Evolutionary conservation across 92 coral and sea anemone genomes (phyloP).

Genomic region (Epizoanthus stellaris): DNA sequence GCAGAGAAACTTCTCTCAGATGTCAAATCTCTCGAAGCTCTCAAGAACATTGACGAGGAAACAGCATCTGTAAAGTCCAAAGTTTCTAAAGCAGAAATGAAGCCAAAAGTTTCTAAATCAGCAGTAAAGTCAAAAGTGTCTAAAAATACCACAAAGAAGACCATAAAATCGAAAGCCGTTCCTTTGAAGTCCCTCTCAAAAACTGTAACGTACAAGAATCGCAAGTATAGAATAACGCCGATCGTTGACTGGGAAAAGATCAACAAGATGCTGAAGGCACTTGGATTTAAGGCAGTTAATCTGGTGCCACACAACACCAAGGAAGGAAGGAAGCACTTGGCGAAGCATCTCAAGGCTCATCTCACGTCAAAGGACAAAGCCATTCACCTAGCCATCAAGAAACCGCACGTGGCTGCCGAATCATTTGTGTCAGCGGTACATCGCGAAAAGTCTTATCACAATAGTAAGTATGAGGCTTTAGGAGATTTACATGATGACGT

Average conservation of each 20-base stretch:
- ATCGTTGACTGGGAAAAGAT: slow-evolving; percentile 90
- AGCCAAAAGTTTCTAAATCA: slow-evolving; percentile 44
- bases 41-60: slow-evolving; percentile 42
- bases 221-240: slow-evolving; percentile 88
- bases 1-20: slow-evolving; percentile 84
- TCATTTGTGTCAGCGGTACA: slow-evolving; percentile 85
- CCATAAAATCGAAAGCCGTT: slow-evolving; percentile 62
- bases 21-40: slow-evolving; percentile 73
- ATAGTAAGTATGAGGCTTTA: slow-evolving; percentile 53
- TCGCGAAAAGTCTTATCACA: slow-evolving; percentile 79
- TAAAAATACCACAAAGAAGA: slow-evolving; percentile 37
- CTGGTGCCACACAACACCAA: slow-evolving; percentile 82
- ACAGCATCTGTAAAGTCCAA: slow-evolving; percentile 27
- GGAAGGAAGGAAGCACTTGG: slow-evolving; percentile 66
- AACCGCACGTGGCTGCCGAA: slow-evolving; percentile 73
- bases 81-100: slow-evolving; percentile 27
- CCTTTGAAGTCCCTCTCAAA: slow-evolving; percentile 83
- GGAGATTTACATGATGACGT: no score
- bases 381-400: slow-evolving; percentile 18
- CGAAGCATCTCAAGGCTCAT: slow-evolving; percentile 77
- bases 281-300: slow-evolving; percentile 89
- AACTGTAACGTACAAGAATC: slow-evolving; percentile 84
- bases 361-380: slow-evolving; percentile 60
- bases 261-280: slow-evolving; percentile 81
- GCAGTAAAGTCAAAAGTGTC: slow-evolving; percentile 58